Base-by-base conservation (phyloP, 1,140 invertebrate species). In the Drosophila kanapiae region DNA sequence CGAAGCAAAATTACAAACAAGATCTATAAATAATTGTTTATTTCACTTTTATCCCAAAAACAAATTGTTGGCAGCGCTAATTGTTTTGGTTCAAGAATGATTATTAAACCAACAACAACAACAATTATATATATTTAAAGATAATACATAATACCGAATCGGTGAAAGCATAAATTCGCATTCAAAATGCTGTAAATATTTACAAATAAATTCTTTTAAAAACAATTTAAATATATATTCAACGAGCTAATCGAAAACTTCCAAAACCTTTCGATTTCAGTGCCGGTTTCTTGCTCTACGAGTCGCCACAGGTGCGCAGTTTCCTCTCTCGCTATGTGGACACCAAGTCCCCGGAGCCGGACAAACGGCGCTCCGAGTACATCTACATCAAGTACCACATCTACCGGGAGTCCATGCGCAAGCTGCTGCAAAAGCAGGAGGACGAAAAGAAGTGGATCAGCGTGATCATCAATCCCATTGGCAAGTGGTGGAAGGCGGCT, bases 401-500 rank as follows among this genome's bases (percentile, higher is more conserved):
- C 37, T 93, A 93, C 35, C 82, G 85, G 3, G 92, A 93, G 49
- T 93, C 92, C 10, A 93, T 93, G 92, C 84, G 84, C 10, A 91
- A 90, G 59, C 18, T 91, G 23, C 79, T 91, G 38, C 86, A 91
- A 51, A 85, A 91, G 53, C 78, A 93, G 56, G 88, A 92, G 57
- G 84, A 93, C 23, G 86, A 92, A 10, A 93, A 92, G 77, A 93
- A 93, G 67, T 93, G 92, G 92, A 91, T 92, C 31, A 93, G 68
- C 51, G 87, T 93, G 11, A 93, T 93, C 13, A 92, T 93, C 5
- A 91, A 93, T 64, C 92, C 92, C 0, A 80, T 93, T 67, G 92
- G 92, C 8, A 93, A 93, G 61, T 93, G 92, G 91, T 93, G 92
- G 91, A 93, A 93, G 74, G 64, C 92, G n/a, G 78, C 94, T 40